Evolutionary conservation across 2,888 invertebrate species (phyloP).

Genomic region (Frankliniella fusca): DNA sequence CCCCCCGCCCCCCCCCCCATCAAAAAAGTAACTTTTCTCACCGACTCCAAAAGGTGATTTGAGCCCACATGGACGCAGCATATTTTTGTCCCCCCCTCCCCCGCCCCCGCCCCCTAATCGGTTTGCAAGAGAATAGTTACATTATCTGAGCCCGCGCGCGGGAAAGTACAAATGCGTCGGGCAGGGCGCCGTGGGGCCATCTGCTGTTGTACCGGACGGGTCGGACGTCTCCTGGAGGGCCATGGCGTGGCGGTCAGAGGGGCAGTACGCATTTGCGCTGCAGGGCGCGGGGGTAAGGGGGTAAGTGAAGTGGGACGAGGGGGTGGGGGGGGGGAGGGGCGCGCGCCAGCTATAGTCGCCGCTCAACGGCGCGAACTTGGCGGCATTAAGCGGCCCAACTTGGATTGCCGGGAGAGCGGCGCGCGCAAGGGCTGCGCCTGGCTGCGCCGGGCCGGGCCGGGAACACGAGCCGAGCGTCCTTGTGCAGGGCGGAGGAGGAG

Average conservation of each 20-base stretch:
- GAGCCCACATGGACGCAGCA: too few relatives aligned
- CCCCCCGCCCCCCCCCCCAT: too few relatives aligned
- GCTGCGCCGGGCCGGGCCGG: neutral
- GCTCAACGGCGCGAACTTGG: constrained; percentile 12
- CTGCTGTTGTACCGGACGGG: too few relatives aligned
- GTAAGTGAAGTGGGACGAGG: neutral
- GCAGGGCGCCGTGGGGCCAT: too few relatives aligned
- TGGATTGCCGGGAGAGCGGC: constrained; percentile 9
- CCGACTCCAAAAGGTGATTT: too few relatives aligned
- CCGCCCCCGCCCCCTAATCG: too few relatives aligned
- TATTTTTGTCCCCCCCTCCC: too few relatives aligned
- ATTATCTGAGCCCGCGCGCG: too few relatives aligned
- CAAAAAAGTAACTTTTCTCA: too few relatives aligned
- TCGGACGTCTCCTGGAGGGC: neutral
- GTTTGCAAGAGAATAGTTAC: too few relatives aligned
- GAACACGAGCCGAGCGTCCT: neutral
- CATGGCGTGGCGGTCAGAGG: neutral
- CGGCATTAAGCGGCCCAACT: constrained; percentile 23
- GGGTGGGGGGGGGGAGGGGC: neutral
- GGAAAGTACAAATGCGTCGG: too few relatives aligned
- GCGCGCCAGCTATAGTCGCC: neutral
- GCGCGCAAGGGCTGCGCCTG: neutral
- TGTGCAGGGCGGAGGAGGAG: neutral
- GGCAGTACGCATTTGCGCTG: neutral
- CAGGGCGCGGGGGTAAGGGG: neutral